A percentile compares a stretch with the other conserved stretches of the same genome.
Conservation (phyloP, 2,888 invertebrate species). For the Tetragnatha montana region DNA sequence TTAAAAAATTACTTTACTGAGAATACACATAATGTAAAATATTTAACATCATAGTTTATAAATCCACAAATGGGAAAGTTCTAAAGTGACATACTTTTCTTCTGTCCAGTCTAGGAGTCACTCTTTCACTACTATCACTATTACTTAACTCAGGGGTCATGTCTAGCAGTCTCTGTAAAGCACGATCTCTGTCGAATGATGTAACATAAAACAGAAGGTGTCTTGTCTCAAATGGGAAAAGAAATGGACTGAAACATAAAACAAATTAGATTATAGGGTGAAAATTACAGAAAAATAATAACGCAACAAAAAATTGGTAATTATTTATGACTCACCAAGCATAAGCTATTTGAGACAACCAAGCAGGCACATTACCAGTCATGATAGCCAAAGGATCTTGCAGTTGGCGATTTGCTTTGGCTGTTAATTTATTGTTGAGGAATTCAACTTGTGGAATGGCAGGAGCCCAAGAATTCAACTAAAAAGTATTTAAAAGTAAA, state of each 20-base stretch:
- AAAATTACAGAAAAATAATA: constrained; percentile 19
- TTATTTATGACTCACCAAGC: constrained; percentile 81
- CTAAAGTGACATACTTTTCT: constrained; percentile 80
- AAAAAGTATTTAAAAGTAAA: not conserved
- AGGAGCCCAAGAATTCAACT: constrained; percentile 72
- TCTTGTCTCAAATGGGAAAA: constrained; percentile 97
- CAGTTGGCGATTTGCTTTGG: constrained; percentile 96
- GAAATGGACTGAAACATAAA: constrained; percentile 85
- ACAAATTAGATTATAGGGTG: constrained; percentile 4
- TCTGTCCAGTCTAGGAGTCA: constrained; percentile 93
- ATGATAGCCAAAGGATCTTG: constrained; percentile 99
- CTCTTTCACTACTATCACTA: constrained; percentile 82
- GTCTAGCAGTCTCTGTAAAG: constrained; percentile 94
- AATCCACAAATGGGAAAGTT: not conserved
- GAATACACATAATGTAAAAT: too few relatives aligned
- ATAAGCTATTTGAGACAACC: constrained; percentile 93
- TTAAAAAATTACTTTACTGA: too few relatives aligned
- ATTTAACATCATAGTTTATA: not conserved
- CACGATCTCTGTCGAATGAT: constrained; percentile 97
- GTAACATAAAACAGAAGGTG: constrained; percentile 97
- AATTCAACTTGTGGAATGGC: constrained; percentile 81
- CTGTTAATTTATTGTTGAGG: constrained; percentile 93
- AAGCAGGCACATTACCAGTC: constrained; percentile 96
- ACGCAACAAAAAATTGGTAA: not conserved
- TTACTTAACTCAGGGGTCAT: constrained; percentile 88